Base-by-base conservation (phyloP, 2,888 invertebrate species). In the Geophilus truncorum region DNA sequence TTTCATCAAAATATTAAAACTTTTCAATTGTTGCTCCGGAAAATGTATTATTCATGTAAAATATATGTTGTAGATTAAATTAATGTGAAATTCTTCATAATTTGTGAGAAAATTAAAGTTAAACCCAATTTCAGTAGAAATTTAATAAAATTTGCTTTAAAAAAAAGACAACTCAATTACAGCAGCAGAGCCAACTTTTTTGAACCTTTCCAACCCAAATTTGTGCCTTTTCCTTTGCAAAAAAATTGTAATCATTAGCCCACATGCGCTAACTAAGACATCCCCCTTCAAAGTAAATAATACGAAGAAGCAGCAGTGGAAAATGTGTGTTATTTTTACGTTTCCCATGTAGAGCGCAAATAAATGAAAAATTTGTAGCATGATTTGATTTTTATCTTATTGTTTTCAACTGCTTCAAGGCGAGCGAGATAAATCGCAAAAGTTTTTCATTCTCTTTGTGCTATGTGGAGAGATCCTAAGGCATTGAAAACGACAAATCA, bases 381-480 rank as follows among this genome's bases (percentile, higher is more conserved):
- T 28, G 70, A 70, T 70, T 70, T 70, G 70, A 70, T 70, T 70
- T 70, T 70, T 70, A 70, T 70, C 70, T 70, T 70, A 70, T 70
- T 70, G 70, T 70, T 70, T 70, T 70, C 70, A 70, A 70, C 70
- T 70, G 70, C 70, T 28, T 23, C 70, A 70, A 70, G 70, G 70
- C 70, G 70, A 28, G 70, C 70, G 28, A 70, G 70, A 70, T 70
- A 70, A 70, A 70, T 70, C 70, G 70, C 70, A 70, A 70, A 70
- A 70, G 70, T 70, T 70, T 70, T 70, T 70, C 70, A 70, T 70
- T 70, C 70, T 70, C 25, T 23, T 25, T 62, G 45, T 62, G 62
- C n/a, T 62, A 62, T 62, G 62, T 70, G 70, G 15, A 70, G 28
- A 70, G 70, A 70, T 70, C 70, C 70, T 70, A 28, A 70, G 70